Evolutionary conservation across 2,797 vertebrate genomes (phyloP).

Genomic region (Myripristis murdjan): DNA sequence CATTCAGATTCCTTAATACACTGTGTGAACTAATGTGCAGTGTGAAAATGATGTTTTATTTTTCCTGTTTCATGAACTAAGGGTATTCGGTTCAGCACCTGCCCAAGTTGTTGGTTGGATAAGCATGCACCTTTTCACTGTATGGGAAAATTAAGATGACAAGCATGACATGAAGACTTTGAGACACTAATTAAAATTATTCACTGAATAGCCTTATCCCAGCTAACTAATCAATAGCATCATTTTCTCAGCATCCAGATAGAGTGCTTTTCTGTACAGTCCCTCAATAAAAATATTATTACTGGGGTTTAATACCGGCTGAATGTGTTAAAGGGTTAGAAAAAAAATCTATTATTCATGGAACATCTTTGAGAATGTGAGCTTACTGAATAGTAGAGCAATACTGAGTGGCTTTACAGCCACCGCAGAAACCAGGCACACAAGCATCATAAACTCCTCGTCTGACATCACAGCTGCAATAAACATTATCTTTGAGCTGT

Average conservation of each 20-base stretch:
- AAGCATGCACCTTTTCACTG: no score
- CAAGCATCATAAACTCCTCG: constrained; percentile 35
- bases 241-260: no score
- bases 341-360: background rate
- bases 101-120: no score
- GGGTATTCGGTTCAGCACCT: no score
- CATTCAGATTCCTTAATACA: no score
- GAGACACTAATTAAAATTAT: background rate
- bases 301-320: background rate
- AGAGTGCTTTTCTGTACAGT: background rate
- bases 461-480: constrained; percentile 47
- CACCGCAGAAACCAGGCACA: constrained; percentile 24
- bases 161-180: background rate
- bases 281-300: background rate
- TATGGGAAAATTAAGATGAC: no score
- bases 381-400: background rate
- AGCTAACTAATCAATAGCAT: no score
- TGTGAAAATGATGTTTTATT: no score
- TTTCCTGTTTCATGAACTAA: no score
- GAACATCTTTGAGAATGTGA: constrained; percentile 25
- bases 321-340: constrained; percentile 2
- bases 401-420: background rate
- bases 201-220: constrained; percentile 1
- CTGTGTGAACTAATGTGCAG: no score
- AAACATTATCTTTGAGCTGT: constrained; percentile 23